These are phyloP conservation scores for Cirrhinus molitorella DNA, from an alignment of 2,797 vertebrate species.

Conservation along the genomic window DNA sequence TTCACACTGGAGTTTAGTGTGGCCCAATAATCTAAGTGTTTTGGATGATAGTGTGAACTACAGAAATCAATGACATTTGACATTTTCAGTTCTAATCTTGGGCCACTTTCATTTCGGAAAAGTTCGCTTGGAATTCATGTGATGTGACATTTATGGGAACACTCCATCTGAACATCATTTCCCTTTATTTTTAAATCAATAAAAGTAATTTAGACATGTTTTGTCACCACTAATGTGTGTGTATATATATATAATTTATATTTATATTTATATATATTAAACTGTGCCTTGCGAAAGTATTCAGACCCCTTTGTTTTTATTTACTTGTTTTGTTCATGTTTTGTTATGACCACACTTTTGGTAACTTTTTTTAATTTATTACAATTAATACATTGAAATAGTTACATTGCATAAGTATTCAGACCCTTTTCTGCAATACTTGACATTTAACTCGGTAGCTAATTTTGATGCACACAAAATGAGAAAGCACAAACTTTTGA, in stretches of 20 bases:
- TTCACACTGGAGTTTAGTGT: slow-evolving; percentile 5
- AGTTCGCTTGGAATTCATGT: neutral
- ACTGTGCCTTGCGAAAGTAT: neutral
- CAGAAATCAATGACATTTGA: slow-evolving; percentile 24
- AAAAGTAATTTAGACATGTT: neutral
- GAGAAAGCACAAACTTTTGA: neutral
- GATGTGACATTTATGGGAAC: slow-evolving; percentile 18
- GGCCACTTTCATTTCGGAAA: neutral
- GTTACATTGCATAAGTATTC: slow-evolving; percentile 1
- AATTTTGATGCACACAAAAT: neutral
- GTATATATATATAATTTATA: neutral
- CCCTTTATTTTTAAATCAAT: slow-evolving; percentile 16
- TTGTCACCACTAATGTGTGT: neutral
- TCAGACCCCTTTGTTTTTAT: neutral
- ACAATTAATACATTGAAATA: neutral
- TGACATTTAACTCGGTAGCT: neutral
- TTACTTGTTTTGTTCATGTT: neutral
- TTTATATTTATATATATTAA: too few species aligned
- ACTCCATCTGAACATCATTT: neutral
- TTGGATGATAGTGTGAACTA: slow-evolving; percentile 11
- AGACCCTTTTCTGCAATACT: neutral
- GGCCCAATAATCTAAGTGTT: slow-evolving; percentile 32
- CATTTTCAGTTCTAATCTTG: slow-evolving; percentile 10
- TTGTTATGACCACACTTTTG: neutral
- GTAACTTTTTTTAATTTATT: neutral